Percentiles rank a stretch among this genome's conserved stretches.
These are phyloP conservation scores for Lepidurus couesii DNA, from an alignment of 1,140 invertebrate genomes.

Conservation along the genomic window DNA sequence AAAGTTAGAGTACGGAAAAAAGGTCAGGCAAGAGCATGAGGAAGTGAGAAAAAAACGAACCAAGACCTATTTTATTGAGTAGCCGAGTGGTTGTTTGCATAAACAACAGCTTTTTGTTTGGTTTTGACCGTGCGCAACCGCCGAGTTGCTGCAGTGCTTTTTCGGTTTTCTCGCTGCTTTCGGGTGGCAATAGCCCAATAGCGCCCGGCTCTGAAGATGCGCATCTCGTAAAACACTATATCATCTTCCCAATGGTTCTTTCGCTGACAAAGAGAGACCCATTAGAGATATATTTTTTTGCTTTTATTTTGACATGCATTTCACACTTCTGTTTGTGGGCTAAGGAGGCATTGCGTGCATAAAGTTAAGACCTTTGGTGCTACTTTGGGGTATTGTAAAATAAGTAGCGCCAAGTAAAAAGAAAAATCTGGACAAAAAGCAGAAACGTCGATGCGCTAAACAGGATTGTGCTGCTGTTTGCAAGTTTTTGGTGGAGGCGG, in stretches of 20 bases:
- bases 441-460: too few relatives aligned
- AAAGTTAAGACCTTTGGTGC: background rate
- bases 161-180: background rate
- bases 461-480: too few relatives aligned
- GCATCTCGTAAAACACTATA: too few relatives aligned
- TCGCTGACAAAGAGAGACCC: background rate
- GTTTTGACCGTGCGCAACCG: background rate
- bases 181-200: background rate
- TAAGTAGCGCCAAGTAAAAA: too few relatives aligned
- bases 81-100: conserved; percentile 2
- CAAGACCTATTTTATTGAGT: background rate
- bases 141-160: background rate
- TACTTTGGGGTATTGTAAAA: too few relatives aligned
- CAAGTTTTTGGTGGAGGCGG: too few relatives aligned
- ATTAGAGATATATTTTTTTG: background rate
- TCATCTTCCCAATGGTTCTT: too few relatives aligned
- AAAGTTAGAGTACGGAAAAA: background rate
- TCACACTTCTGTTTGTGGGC: background rate
- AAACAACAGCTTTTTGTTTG: background rate
- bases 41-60: background rate
- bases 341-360: background rate
- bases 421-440: too few relatives aligned
- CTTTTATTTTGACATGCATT: background rate
- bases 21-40: background rate
- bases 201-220: too few relatives aligned